These are phyloP conservation scores for human DNA, from an alignment of 2,113 vertebrate genomes.

Conservation along the genomic window GRCh38 chr6:139370001-139370500, in stretches of 20 bases:
- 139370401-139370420: constrained; percentile 59
- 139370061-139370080: constrained; percentile 78
- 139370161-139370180: constrained; percentile 84
- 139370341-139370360: constrained; percentile 52
- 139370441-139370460: constrained; percentile 62
- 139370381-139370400: constrained; percentile 69
- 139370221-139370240: constrained; percentile 71
- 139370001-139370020: constrained; percentile 63
- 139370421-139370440: background rate
- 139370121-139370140: constrained; percentile 82
- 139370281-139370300: constrained; percentile 74
- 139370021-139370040: constrained; percentile 69
- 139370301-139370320: constrained; percentile 79
- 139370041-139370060: constrained; percentile 51
- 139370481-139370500: constrained; percentile 66
- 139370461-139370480: constrained; percentile 59
- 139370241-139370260: constrained; percentile 74
- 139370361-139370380: constrained; percentile 65
- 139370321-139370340: constrained; percentile 66
- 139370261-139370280: constrained; percentile 80
- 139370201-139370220: constrained; percentile 79
- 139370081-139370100: constrained; percentile 80
- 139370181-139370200: constrained; percentile 86
- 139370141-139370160: constrained; percentile 81
- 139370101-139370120: constrained; percentile 79